A percentile compares a stretch with the other conserved stretches of the same genome.
Conservation (phyloP, 2,113 vertebrate species). For the Xiphophorus hellerii region DNA sequence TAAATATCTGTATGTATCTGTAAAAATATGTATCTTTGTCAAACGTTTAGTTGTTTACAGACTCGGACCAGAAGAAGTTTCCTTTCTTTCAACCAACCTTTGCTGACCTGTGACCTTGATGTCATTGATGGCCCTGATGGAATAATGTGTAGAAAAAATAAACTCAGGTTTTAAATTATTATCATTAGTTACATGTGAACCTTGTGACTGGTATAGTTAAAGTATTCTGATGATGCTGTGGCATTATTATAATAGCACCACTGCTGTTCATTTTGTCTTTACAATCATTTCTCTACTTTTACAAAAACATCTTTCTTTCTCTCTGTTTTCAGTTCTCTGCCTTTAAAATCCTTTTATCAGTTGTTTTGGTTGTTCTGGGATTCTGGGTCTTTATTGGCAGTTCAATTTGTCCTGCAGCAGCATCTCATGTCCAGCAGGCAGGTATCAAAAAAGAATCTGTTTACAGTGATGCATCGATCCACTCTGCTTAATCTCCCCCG, state of each 20-base stretch:
- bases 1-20: not conserved
- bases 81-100: not conserved
- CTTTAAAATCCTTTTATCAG: conserved; percentile 17
- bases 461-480: conserved; percentile 66
- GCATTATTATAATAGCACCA: not conserved
- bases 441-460: conserved; percentile 57
- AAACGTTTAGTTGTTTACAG: too few species aligned
- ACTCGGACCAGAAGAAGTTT: too few species aligned
- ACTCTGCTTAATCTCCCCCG: conserved; percentile 43
- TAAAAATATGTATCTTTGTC: too few species aligned
- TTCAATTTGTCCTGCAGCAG: conserved; percentile 36
- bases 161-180: too few species aligned
- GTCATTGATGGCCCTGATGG: not conserved
- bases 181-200: not conserved
- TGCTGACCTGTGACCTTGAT: not conserved
- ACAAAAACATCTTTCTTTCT: not conserved
- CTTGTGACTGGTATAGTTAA: not conserved
- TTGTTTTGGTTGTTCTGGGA: not conserved
- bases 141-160: not conserved
- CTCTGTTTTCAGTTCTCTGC: not conserved
- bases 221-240: not conserved
- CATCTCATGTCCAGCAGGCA: conserved; percentile 28
- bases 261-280: too few species aligned
- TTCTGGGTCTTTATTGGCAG: conserved; percentile 37
- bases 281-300: not conserved